phyloP scores from a whole-genome alignment of 2,113 vertebrate species.

The Synodontis membranacea region DNA sequence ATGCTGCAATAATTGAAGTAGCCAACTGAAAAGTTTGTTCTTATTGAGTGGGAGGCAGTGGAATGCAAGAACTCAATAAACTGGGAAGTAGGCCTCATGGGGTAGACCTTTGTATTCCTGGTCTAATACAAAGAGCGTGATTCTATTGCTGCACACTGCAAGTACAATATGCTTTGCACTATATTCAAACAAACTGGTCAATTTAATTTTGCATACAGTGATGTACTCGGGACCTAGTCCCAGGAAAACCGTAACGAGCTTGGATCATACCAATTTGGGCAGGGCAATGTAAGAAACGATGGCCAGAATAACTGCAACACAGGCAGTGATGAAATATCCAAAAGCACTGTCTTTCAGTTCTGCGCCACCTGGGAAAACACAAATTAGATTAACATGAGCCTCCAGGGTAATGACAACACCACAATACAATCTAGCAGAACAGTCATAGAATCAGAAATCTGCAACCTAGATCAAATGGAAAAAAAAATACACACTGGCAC shows the following conservation, averaged over 20 bases:
- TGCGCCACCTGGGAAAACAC: conserved; percentile 76
- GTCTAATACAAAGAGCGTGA: not conserved
- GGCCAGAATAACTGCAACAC: conserved; percentile 81
- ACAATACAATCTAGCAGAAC: not conserved
- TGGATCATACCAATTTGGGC: conserved; percentile 80
- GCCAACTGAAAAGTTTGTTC: not conserved
- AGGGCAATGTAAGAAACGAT: conserved; percentile 82
- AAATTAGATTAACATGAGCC: not conserved
- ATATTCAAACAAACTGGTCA: not conserved
- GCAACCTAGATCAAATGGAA: not conserved
- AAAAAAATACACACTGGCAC: conserved; percentile 78
- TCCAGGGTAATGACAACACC: not conserved
- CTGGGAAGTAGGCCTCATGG: not conserved
- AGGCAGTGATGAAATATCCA: conserved; percentile 92
- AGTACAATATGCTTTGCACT: not conserved
- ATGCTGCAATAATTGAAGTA: not conserved
- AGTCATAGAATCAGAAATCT: not conserved
- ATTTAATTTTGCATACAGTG: not conserved
- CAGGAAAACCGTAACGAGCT: not conserved
- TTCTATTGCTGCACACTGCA: not conserved
- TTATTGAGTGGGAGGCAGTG: not conserved
- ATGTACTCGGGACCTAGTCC: not conserved
- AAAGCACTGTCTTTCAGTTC: conserved; percentile 82
- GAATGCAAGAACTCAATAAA: not conserved
- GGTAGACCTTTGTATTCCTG: not conserved